A percentile compares a stretch with the other conserved stretches of the same genome.
phyloP scores from a whole-genome alignment of 53 echinoderm and acorn worm species.

The Apostichopus leukothele region DNA sequence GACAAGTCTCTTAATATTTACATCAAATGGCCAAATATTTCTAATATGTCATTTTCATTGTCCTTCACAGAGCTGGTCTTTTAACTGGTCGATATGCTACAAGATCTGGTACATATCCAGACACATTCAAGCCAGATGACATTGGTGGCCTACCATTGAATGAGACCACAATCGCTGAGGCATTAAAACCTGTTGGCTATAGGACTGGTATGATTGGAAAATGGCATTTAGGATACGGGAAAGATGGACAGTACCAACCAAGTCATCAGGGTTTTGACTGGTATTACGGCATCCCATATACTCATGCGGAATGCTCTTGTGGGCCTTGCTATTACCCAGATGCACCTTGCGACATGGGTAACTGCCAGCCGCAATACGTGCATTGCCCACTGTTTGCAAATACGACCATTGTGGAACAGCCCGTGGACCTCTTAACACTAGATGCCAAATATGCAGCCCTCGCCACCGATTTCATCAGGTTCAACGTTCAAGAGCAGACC shows the following conservation, averaged over 20 bases:
- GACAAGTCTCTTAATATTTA: too few species aligned
- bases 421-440: slow-evolving; percentile 62
- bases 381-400: slow-evolving; percentile 68
- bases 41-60: too few species aligned
- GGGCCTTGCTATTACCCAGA: slow-evolving; percentile 69
- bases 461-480: slow-evolving; percentile 60
- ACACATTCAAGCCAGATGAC: slow-evolving; percentile 60
- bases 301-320: slow-evolving; percentile 84
- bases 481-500: slow-evolving; percentile 42
- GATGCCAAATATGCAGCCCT: slow-evolving; percentile 57
- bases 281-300: slow-evolving; percentile 78
- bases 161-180: slow-evolving; percentile 79
- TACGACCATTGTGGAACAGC: slow-evolving; percentile 71
- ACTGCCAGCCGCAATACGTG: slow-evolving; percentile 39
- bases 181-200: slow-evolving; percentile 64
- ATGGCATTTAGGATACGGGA: slow-evolving; percentile 83
- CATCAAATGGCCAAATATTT: too few species aligned
- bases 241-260: slow-evolving; percentile 60
- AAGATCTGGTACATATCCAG: slow-evolving; percentile 71
- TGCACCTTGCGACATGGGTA: slow-evolving; percentile 48
- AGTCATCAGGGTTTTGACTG: slow-evolving; percentile 75
- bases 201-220: slow-evolving; percentile 75
- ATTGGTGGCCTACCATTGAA: slow-evolving; percentile 68
- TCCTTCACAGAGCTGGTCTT: slow-evolving; percentile 63
- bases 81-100: slow-evolving; percentile 75